These are phyloP conservation scores for Tolmerus cingulatus DNA, from an alignment of 2,888 invertebrate species.

Conservation along the genomic window DNA sequence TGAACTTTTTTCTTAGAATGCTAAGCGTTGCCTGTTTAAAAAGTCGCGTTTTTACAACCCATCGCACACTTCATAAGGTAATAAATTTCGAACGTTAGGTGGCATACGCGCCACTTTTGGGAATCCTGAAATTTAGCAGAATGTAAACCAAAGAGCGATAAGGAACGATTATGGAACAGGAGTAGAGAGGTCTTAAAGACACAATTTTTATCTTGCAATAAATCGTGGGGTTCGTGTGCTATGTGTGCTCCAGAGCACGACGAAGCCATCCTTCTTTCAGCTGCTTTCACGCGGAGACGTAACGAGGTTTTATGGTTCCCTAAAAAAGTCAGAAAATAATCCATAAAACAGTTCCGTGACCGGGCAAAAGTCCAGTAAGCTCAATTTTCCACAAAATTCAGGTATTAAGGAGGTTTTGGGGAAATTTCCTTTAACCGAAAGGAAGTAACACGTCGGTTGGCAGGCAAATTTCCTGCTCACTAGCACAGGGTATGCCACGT, in stretches of 20 bases:
- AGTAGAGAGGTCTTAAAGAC: conserved; percentile 9
- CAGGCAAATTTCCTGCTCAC: background rate
- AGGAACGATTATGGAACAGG: conserved; percentile 6
- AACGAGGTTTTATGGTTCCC: conserved; percentile 21
- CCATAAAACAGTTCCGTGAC: background rate
- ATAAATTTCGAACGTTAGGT: background rate
- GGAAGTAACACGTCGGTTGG: background rate
- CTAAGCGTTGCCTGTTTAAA: background rate
- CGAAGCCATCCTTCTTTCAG: background rate
- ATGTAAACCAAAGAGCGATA: background rate
- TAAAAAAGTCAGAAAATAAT: background rate
- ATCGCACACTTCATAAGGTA: background rate
- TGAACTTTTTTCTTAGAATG: background rate
- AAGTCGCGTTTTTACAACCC: background rate
- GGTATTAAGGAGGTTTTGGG: background rate
- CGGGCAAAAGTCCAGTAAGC: background rate
- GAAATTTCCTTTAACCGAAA: background rate
- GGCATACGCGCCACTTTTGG: background rate
- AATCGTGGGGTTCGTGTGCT: background rate
- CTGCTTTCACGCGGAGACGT: background rate
- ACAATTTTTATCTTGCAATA: conserved; percentile 25
- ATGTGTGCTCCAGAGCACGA: background rate
- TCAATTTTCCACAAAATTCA: conserved; percentile 23
- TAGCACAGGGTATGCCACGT: background rate
- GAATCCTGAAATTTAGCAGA: background rate